Evolutionary conservation across 2,113 vertebrate genomes (phyloP).

Genomic region (Phasianus colchicus): DNA sequence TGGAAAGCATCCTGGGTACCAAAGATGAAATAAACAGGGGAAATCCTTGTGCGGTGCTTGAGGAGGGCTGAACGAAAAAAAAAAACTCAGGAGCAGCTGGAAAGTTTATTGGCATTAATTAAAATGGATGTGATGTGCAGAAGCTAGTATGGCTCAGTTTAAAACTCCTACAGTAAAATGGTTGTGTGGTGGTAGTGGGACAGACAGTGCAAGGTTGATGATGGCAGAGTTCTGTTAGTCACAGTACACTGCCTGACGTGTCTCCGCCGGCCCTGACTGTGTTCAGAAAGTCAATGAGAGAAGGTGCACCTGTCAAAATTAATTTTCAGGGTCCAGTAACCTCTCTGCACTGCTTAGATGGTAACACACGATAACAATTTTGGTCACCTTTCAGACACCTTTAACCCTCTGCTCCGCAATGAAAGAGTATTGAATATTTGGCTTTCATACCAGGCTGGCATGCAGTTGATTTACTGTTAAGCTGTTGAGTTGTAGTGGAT

Average conservation of each 20-base stretch:
- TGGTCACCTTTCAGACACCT: not conserved
- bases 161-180: slow-evolving; percentile 49
- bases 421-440: not conserved
- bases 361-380: slow-evolving; percentile 19
- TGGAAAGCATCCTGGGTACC: not conserved
- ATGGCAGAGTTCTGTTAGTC: slow-evolving; percentile 74
- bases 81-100: slow-evolving; percentile 70
- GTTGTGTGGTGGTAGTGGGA: slow-evolving; percentile 65
- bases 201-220: slow-evolving; percentile 66
- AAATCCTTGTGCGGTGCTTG: not conserved
- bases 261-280: slow-evolving; percentile 53
- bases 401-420: not conserved
- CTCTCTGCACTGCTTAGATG: slow-evolving; percentile 36
- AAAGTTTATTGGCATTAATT: slow-evolving; percentile 77
- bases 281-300: slow-evolving; percentile 74
- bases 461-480: not conserved
- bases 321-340: slow-evolving; percentile 75
- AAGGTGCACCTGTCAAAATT: slow-evolving; percentile 79
- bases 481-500: not conserved
- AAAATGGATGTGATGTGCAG: slow-evolving; percentile 74
- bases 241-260: slow-evolving; percentile 68
- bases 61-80: slow-evolving; percentile 33
- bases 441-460: not conserved
- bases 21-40: not conserved
- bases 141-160: slow-evolving; percentile 47